Conservation (phyloP, 2,797 vertebrate genomes). For the Zenarchopterus dispar region DNA sequence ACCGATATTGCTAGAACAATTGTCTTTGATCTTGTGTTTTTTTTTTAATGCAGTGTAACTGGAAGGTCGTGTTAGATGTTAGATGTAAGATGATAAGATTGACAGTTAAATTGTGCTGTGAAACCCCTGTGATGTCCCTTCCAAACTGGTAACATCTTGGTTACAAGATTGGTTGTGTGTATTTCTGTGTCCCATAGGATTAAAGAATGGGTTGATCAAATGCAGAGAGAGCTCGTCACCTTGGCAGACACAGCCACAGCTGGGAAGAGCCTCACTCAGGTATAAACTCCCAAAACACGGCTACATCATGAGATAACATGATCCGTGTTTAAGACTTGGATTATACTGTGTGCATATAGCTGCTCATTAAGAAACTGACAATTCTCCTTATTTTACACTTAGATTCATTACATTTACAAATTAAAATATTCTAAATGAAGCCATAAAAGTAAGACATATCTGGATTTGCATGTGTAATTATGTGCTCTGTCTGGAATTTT, state of each 20-base stretch:
- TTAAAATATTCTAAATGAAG: too few species aligned
- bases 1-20: slow-evolving; percentile 21
- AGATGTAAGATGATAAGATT: slow-evolving; percentile 25
- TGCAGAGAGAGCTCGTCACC: slow-evolving; percentile 93
- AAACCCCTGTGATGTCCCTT: slow-evolving; percentile 36
- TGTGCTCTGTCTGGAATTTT: not conserved
- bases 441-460: not conserved
- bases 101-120: slow-evolving; percentile 60
- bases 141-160: slow-evolving; percentile 15
- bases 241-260: slow-evolving; percentile 91
- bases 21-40: slow-evolving; percentile 54
- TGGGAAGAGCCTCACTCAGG: slow-evolving; percentile 87
- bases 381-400: not conserved
- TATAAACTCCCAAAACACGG: slow-evolving; percentile 48
- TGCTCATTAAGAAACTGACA: not conserved
- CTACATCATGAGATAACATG: not conserved
- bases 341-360: not conserved
- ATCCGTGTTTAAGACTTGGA: not conserved
- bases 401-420: not conserved
- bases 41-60: slow-evolving; percentile 32
- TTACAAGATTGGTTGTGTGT: slow-evolving; percentile 33
- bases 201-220: slow-evolving; percentile 96
- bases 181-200: slow-evolving; percentile 82
- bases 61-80: slow-evolving; percentile 17
- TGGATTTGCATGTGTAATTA: not conserved